Evolutionary conservation across 2,113 vertebrate species (phyloP), one percentile per base, ranked within the genome.

Genomic region (Epinephelus lanceolatus): DNA sequence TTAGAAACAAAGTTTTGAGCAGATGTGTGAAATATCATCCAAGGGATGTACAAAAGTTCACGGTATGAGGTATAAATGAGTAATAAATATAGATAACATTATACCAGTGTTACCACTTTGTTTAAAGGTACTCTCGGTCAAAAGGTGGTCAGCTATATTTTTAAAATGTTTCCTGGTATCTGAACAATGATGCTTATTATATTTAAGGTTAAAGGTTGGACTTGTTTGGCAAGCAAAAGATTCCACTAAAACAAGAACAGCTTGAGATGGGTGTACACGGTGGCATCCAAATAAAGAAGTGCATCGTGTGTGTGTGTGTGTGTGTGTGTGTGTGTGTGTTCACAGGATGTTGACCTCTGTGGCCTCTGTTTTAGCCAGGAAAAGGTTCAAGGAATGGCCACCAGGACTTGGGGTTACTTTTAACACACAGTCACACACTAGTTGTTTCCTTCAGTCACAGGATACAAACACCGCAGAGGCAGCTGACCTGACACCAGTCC

Each of bases 341-440:
- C 11, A 81, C 82, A 62, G 86, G 86, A 87, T 84, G 88, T 25
- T 71, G 71, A 83, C 15, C 27, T 52, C 69, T 75, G 2, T 83
- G 86, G 25, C 70, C 81, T 82, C 59, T 40, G 47, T 59, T 79
- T 33, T 57, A 83, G 47, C 53, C 75, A 61, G 86, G 86, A 84
- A 78, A 53, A 40, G 76, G 80, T 89, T 77, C 57, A 88, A 81
- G 76, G 83, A 71, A 40, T 71, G 62, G 53, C 73, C 76, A 55
- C 25, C 70, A 81, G 81, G 73, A 79, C 71, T 84, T 55, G 8
- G 42, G 71, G 67, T 80, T 75, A 63, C 75, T 45, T 81, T 82
- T 60, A 80, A 51, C 18, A 60, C 37, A 11, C 9, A 49, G 19
- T 25, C 3, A 67, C 80, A 66, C 56, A 78, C 47, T 37, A 2